These are phyloP conservation scores for Tonatia bakeri DNA, from an alignment of 2,113 vertebrate species.

Conservation along the genomic window DNA sequence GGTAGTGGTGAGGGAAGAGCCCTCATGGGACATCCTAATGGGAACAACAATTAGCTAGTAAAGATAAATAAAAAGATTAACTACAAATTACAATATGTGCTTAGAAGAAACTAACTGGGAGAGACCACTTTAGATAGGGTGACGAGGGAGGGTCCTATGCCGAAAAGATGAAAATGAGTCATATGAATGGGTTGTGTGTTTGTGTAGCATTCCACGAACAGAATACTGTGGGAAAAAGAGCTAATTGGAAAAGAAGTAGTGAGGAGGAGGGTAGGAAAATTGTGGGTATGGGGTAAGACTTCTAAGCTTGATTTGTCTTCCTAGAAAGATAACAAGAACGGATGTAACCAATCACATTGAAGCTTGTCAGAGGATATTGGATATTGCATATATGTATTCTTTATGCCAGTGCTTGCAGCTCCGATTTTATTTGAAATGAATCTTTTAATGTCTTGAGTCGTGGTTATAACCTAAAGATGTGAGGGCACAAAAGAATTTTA, in stretches of 20 bases:
- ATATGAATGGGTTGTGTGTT: neutral
- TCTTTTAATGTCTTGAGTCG: slow-evolving; percentile 9
- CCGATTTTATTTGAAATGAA: neutral
- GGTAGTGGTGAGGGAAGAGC: neutral
- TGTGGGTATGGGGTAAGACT: neutral
- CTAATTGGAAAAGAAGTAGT: neutral
- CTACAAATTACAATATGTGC: neutral
- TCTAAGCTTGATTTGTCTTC: neutral
- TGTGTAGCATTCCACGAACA: neutral
- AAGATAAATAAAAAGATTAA: slow-evolving; percentile 22
- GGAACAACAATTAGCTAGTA: slow-evolving; percentile 15
- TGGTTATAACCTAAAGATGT: neutral
- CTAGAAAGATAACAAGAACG: neutral
- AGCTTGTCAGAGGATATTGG: neutral
- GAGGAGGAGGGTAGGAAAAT: neutral
- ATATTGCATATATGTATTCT: neutral
- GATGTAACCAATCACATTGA: neutral
- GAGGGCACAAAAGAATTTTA: neutral
- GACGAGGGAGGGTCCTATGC: neutral
- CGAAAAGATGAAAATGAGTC: neutral
- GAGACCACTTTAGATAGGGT: neutral
- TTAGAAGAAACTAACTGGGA: neutral
- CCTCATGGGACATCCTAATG: neutral
- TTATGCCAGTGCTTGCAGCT: neutral
- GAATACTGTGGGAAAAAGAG: neutral